Base-by-base conservation (phyloP, 1,140 invertebrate species). In the Diorhabda elongata region DNA sequence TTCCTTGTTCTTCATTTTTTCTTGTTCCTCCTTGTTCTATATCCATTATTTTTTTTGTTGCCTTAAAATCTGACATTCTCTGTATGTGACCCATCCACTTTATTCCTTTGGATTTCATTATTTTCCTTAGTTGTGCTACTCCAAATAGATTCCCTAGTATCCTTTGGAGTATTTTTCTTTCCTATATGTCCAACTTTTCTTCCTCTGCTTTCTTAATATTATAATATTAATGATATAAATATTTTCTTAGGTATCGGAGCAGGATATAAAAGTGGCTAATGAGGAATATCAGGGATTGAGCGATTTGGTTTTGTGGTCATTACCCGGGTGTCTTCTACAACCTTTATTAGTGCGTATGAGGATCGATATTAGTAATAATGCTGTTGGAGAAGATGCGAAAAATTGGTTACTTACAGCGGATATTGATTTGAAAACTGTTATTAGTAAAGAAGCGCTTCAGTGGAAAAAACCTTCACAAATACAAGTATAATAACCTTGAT, bases 391-490 rank as follows among this genome's bases (percentile, higher is more conserved):
- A 76, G 81, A 84, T 72, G 89, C 89, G 62, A 90, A 90, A 79
- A 85, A 89, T 72, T 92, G 90, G 89, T 79, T 92, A 62, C 85
- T 88, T 73, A 85, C 85, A 60, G 90, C 92, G 45, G 90, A 93
- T 77, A 88, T 91, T 26, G 89, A 90, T 3, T 79, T 94, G 59
- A 85, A 89, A 72, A 88, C 88, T 72, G 92, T 94, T 2, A 91
- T 95, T 58, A 91, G 90, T 47, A 95, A 93, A 82, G 92, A 95
- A 82, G 92, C 92, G 9, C 78, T 95, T n/a, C 91, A 93, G 71
- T 93, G 90, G 87, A 88, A 90, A 74, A 87, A 87, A 75, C 85
- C 85, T 62, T 83, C 83, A 70, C 79, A 87, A 45, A 87, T 86
- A 42, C 89, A 90, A 83, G 89, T 87, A 26, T 26, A 26, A 26